Conservation (phyloP, 2,888 invertebrate species). For the Digitonthophagus gazella region DNA sequence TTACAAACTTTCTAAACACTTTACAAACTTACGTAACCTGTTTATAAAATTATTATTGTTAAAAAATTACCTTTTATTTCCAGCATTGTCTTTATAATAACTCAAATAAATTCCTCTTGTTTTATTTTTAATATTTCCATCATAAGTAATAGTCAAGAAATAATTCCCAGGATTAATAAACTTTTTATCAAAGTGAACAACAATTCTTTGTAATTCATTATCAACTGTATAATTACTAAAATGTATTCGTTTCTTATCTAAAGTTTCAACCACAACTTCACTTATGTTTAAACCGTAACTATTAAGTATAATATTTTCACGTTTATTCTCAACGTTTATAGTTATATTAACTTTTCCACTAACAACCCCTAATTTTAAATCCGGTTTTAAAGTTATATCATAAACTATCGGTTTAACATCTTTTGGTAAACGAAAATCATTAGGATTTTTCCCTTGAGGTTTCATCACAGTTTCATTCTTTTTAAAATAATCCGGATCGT, state of each 20-base stretch:
- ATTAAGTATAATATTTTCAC: conserved; percentile 53
- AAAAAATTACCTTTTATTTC: neutral
- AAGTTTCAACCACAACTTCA: conserved; percentile 2
- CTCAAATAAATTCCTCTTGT: conserved; percentile 49
- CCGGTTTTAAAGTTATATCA: conserved; percentile 62
- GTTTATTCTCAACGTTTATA: conserved; percentile 46
- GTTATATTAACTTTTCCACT: conserved; percentile 58
- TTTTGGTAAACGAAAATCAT: conserved; percentile 55
- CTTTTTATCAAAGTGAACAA: conserved; percentile 1
- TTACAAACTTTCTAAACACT: neutral
- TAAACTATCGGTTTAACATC: conserved; percentile 63
- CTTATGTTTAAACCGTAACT: conserved; percentile 42
- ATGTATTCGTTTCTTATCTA: neutral
- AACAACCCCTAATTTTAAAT: conserved; percentile 60
- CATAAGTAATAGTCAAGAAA: neutral
- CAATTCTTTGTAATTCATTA: neutral
- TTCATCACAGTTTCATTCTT: neutral
- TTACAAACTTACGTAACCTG: neutral
- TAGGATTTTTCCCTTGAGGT: neutral
- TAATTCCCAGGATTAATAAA: neutral
- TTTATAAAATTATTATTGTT: too few species aligned
- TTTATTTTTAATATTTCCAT: neutral
- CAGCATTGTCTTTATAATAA: conserved; percentile 47
- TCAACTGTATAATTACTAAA: neutral
- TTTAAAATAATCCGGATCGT: conserved; percentile 8